Evolutionary conservation across 2,113 vertebrate genomes (phyloP).

Genomic region (Galbula dea): DNA sequence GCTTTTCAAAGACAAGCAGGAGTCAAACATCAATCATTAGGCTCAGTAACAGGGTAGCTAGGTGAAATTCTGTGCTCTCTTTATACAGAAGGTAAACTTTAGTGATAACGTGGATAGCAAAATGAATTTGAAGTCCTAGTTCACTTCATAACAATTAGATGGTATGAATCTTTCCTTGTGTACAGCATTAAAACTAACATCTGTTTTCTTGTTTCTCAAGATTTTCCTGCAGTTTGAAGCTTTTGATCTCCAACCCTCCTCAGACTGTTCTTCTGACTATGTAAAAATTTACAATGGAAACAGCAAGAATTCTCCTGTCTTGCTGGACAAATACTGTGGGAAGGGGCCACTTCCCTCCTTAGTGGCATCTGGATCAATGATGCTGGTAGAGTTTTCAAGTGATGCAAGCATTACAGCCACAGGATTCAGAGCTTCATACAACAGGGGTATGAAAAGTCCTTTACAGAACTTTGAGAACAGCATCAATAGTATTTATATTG

Average conservation of each 20-base stretch:
- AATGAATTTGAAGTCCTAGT: not conserved
- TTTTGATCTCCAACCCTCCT: conserved; percentile 56
- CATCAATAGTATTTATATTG: not conserved
- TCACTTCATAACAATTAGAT: not conserved
- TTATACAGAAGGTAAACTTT: not conserved
- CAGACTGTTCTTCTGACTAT: conserved; percentile 61
- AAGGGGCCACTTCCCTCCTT: conserved; percentile 30
- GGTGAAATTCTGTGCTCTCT: not conserved
- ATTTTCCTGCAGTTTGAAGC: conserved; percentile 61
- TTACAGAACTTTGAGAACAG: not conserved
- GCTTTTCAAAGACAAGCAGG: not conserved
- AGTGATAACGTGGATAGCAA: not conserved
- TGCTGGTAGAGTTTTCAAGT: conserved; percentile 66
- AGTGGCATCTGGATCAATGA: conserved; percentile 5
- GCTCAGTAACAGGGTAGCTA: not conserved
- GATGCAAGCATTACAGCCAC: conserved; percentile 26
- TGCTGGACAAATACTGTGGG: conserved; percentile 62
- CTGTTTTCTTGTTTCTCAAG: conserved; percentile 24
- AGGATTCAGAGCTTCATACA: conserved; percentile 66
- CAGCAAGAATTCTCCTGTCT: conserved; percentile 50
- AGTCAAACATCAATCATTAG: not conserved
- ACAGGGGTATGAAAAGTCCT: conserved; percentile 33
- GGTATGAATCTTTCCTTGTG: not conserved
- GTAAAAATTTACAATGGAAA: conserved; percentile 60
- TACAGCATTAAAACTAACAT: not conserved